phyloP scores from a whole-genome alignment of 1,140 invertebrate species.

The Helicoverpa armigera region DNA sequence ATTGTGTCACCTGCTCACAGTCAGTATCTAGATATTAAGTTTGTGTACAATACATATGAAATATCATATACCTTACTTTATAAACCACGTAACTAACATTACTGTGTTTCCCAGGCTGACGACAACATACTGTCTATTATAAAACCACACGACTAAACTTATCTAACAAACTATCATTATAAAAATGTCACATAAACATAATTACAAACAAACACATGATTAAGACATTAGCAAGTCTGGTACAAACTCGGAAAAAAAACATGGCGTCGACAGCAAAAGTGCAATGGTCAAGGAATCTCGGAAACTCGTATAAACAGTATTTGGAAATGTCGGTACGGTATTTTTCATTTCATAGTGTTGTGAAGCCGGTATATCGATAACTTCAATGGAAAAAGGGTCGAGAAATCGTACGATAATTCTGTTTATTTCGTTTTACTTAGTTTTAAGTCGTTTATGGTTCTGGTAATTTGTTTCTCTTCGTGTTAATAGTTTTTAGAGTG shows the following conservation, averaged over 20 bases:
- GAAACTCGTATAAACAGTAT: constrained; percentile 23
- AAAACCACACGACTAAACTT: background rate
- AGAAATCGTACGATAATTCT: constrained; percentile 3
- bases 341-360: constrained; percentile 28
- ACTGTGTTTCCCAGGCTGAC: background rate
- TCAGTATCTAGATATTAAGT: background rate
- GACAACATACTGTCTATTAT: background rate
- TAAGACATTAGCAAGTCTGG: constrained; percentile 29
- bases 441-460: constrained; percentile 25
- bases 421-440: constrained; percentile 24
- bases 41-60: background rate
- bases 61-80: background rate
- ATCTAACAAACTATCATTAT: background rate
- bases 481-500: constrained; percentile 8
- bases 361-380: background rate
- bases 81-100: background rate
- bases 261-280: background rate
- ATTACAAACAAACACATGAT: constrained; percentile 19
- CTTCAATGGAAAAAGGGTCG: background rate
- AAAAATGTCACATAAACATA: constrained; percentile 18
- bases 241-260: background rate
- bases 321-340: background rate
- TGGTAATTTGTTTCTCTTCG: background rate
- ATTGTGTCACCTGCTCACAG: too few species aligned
- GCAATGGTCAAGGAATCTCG: background rate